Percentiles rank a stretch among this genome's conserved stretches.
Evolutionary conservation across 2,797 vertebrate genomes (phyloP).

Genomic region (Tinamus major): DNA sequence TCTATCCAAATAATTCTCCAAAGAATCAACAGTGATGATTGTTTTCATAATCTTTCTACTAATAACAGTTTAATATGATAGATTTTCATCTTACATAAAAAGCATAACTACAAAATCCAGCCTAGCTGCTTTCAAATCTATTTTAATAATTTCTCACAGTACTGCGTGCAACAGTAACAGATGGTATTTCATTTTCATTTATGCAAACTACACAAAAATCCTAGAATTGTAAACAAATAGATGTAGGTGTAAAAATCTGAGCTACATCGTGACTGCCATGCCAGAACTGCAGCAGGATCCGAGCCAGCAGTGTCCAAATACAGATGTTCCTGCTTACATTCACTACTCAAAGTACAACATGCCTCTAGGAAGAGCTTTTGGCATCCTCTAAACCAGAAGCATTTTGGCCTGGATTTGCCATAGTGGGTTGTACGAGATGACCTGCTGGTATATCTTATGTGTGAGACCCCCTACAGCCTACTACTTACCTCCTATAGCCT

Average conservation of each 20-base stretch:
- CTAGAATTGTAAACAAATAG: not conserved
- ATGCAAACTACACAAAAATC: not conserved
- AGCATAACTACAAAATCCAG: not conserved
- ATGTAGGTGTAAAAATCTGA: not conserved
- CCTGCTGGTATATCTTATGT: not conserved
- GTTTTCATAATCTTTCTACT: constrained; percentile 13
- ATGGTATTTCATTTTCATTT: constrained; percentile 2
- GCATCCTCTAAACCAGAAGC: not conserved
- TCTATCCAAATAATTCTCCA: not conserved
- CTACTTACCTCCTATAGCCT: not conserved
- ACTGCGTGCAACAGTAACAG: not conserved
- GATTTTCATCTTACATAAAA: not conserved
- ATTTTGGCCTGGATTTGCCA: not conserved
- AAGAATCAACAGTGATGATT: not conserved
- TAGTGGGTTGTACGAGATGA: not conserved
- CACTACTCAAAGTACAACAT: not conserved
- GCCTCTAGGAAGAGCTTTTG: not conserved
- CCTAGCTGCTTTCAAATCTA: not conserved
- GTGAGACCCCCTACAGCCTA: not conserved
- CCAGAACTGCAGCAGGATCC: not conserved
- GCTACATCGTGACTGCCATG: not conserved
- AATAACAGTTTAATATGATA: not conserved
- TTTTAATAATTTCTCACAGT: not conserved
- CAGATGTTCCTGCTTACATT: not conserved
- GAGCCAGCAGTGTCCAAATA: not conserved